Evolutionary conservation across 1,140 invertebrate species (phyloP).

Genomic region (Drosophila tropicalis): DNA sequence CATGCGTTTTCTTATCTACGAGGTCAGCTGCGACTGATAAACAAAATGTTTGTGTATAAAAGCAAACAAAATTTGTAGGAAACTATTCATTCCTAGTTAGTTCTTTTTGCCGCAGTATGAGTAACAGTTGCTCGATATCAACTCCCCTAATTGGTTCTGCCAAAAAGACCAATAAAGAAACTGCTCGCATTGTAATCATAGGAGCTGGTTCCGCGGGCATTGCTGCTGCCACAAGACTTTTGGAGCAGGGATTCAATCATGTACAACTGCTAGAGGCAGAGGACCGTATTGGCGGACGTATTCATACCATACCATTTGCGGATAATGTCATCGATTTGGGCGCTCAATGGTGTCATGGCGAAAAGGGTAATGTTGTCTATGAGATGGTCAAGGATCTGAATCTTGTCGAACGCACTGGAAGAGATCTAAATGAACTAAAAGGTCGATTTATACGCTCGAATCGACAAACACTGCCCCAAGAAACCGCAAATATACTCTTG

Average conservation of each 20-base stretch:
- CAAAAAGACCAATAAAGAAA: conserved; percentile 53
- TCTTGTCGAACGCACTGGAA: conserved; percentile 82
- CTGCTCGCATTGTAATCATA: conserved; percentile 84
- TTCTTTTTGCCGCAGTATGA: conserved; percentile 7
- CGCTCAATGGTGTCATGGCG: conserved; percentile 91
- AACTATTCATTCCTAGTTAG: background rate
- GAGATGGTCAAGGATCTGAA: conserved; percentile 86
- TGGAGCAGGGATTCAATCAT: conserved; percentile 84
- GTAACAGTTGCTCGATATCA: background rate
- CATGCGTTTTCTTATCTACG: too few species aligned
- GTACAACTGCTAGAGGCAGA: conserved; percentile 87
- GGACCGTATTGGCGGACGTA: conserved; percentile 88
- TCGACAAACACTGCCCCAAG: conserved; percentile 67
- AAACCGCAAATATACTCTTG: conserved; percentile 49
- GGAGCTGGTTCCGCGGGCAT: conserved; percentile 86
- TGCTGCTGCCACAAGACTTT: conserved; percentile 85
- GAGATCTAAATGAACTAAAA: conserved; percentile 30
- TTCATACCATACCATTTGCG: conserved; percentile 86
- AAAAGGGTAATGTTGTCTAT: conserved; percentile 88
- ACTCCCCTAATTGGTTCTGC: background rate
- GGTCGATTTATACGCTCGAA: conserved; percentile 77
- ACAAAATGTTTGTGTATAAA: background rate
- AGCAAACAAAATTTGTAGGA: background rate
- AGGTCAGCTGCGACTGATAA: background rate
- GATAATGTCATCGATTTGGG: conserved; percentile 90